Evolutionary conservation across 2,113 vertebrate species (phyloP).

Genomic region (Poecile atricapillus): DNA sequence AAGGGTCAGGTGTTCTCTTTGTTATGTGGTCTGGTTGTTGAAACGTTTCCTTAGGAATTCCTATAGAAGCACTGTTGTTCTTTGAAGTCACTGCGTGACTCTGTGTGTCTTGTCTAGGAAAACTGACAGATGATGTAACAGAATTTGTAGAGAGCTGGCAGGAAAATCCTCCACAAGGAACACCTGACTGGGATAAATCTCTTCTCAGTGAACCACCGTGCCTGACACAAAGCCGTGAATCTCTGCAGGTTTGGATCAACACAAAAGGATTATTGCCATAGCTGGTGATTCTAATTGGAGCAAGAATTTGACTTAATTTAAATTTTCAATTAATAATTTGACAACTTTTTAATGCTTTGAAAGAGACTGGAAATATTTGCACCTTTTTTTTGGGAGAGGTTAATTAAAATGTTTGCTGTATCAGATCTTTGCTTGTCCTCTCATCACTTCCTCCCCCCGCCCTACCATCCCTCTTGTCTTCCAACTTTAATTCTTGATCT

Average conservation of each 20-base stretch:
- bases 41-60: not conserved
- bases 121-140: constrained; percentile 83
- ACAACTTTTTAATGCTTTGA: not conserved
- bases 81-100: not conserved
- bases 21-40: not conserved
- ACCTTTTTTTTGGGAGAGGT: not conserved
- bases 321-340: not conserved
- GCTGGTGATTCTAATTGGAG: not conserved
- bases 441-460: too few relatives aligned
- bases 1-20: not conserved
- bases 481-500: not conserved
- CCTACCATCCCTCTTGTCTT: not conserved
- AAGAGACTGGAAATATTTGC: not conserved
- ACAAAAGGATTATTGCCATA: not conserved
- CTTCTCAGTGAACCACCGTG: constrained; percentile 81
- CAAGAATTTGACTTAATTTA: not conserved
- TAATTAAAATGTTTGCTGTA: not conserved
- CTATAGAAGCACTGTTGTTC: not conserved
- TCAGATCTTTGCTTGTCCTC: not conserved
- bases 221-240: constrained; percentile 65
- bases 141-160: constrained; percentile 93
- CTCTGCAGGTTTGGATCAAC: constrained; percentile 76
- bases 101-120: constrained; percentile 69
- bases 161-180: constrained; percentile 77
- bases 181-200: constrained; percentile 47